These are phyloP conservation scores for Lithophane semibrunnea DNA, from an alignment of 2,888 invertebrate genomes.

Conservation along the genomic window DNA sequence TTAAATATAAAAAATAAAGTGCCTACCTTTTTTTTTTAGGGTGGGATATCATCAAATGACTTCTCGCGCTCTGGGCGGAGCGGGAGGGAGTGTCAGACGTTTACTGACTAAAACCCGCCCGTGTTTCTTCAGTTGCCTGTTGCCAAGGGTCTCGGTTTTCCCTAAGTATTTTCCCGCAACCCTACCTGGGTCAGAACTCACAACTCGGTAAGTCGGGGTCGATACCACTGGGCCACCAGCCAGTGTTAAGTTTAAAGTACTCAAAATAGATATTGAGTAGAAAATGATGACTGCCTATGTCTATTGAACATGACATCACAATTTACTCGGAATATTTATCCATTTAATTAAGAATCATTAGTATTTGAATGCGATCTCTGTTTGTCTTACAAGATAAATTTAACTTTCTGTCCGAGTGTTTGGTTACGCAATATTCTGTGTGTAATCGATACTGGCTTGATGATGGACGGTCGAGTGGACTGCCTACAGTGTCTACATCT, in stretches of 20 bases:
- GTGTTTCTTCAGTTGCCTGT: too few relatives aligned
- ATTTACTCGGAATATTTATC: constrained; percentile 42
- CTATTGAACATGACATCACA: constrained; percentile 34
- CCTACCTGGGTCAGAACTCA: too few relatives aligned
- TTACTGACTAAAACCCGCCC: too few relatives aligned
- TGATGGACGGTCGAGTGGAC: constrained; percentile 35
- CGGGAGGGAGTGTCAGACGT: too few relatives aligned
- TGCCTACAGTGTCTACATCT: constrained; percentile 48
- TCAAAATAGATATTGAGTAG: neutral
- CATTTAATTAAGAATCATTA: constrained; percentile 46
- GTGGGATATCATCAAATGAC: too few relatives aligned
- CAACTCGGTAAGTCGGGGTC: too few relatives aligned
- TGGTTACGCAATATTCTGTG: constrained; percentile 39
- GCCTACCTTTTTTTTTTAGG: too few relatives aligned
- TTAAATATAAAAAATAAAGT: too few relatives aligned
- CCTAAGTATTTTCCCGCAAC: too few relatives aligned
- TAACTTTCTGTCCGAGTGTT: constrained; percentile 52
- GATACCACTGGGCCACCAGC: too few relatives aligned
- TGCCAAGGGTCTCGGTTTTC: too few relatives aligned
- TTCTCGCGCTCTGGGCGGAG: too few relatives aligned
- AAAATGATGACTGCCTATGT: neutral
- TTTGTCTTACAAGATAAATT: constrained; percentile 57
- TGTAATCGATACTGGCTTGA: constrained; percentile 42
- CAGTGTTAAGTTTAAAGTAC: neutral
- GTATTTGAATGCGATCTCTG: constrained; percentile 39